Evolutionary conservation across 2,113 vertebrate genomes (phyloP).

Genomic region (Centropristis striata): DNA sequence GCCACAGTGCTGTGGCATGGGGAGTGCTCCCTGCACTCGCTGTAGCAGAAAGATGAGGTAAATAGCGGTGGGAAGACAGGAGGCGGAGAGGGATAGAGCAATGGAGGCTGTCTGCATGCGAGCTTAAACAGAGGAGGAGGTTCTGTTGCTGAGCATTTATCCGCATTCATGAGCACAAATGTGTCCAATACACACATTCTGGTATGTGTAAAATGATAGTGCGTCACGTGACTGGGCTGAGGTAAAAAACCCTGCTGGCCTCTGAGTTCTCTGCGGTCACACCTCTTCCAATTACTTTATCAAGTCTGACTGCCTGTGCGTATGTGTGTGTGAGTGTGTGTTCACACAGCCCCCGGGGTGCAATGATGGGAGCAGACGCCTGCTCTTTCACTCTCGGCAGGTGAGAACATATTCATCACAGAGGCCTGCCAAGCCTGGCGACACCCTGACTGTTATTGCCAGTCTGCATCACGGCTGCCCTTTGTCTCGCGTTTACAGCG

Average conservation of each 20-base stretch:
- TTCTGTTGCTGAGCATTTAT: neutral
- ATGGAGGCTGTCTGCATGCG: conserved; percentile 19
- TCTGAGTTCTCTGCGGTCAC: conserved; percentile 62
- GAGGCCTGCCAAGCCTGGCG: conserved; percentile 73
- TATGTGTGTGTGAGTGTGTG: conserved; percentile 44
- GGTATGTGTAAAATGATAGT: conserved; percentile 17
- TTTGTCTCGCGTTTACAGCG: conserved; percentile 19
- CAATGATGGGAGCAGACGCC: conserved; percentile 77
- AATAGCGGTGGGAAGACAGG: conserved; percentile 63
- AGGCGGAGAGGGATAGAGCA: conserved; percentile 33
- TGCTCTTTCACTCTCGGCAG: conserved; percentile 83
- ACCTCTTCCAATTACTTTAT: conserved; percentile 84
- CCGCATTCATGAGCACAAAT: conserved; percentile 11
- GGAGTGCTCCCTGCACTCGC: conserved; percentile 62
- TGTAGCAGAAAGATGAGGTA: conserved; percentile 64
- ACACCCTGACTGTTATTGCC: conserved; percentile 75
- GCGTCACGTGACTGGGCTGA: conserved; percentile 41
- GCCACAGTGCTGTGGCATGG: conserved; percentile 71
- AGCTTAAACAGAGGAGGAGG: conserved; percentile 39
- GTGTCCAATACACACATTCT: conserved; percentile 8
- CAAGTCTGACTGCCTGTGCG: conserved; percentile 72
- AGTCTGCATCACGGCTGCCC: conserved; percentile 59
- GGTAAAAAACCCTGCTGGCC: conserved; percentile 46
- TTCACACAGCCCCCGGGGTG: conserved; percentile 73
- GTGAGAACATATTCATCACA: conserved; percentile 81